Evolutionary conservation across 2,888 invertebrate genomes (phyloP), one percentile per base, ranked within the genome.

Genomic region (Tenthredo mesomela): DNA sequence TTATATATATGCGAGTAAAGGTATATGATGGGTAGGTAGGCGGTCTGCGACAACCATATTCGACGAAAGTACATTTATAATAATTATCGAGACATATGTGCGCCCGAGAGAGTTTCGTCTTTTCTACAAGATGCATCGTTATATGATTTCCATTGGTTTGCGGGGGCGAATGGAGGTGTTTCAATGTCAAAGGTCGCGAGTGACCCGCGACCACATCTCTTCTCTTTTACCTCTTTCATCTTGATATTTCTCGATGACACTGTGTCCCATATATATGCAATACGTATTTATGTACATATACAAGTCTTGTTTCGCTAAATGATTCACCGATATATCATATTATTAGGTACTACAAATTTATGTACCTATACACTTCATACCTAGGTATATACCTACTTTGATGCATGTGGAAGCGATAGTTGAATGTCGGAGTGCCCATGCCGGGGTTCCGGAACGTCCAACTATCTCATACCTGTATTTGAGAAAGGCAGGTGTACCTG

Each of bases 41-140:
- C 65, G 80, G 58, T 61, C 37, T 47, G 58, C 61, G 80, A 82
- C 67, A 65, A 67, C 47, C 82, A 70, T 70, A 70, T 70, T 43
- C 47, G 82, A 82, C 67, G 43, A 65, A 70, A 67, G 82, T 70
- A 82, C 82, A 82, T 82, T 82, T 82, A 82, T 82, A 82, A 82
- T 82, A 82, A 82, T 82, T 82, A 82, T 82, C 82, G 82, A 47
- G 82, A 82, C 82, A 82, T 21, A 82, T 21, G 82, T 50, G 18
- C 29, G 58, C 21, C 21, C 10, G 82, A 25, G 29, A 47, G 29
- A 47, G 67, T 70, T 47, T 40, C 47, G 29, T 70, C 25, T 70
- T 67, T 47, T n/a, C 25, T 82, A 82, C 82, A 82, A 82, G 67
- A 82, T 47, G 25, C 82, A 67, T 82, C 70, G 82, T 82, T 82